phyloP scores from a whole-genome alignment of 2,113 vertebrate genomes.

The Mesocricetus auratus region DNA sequence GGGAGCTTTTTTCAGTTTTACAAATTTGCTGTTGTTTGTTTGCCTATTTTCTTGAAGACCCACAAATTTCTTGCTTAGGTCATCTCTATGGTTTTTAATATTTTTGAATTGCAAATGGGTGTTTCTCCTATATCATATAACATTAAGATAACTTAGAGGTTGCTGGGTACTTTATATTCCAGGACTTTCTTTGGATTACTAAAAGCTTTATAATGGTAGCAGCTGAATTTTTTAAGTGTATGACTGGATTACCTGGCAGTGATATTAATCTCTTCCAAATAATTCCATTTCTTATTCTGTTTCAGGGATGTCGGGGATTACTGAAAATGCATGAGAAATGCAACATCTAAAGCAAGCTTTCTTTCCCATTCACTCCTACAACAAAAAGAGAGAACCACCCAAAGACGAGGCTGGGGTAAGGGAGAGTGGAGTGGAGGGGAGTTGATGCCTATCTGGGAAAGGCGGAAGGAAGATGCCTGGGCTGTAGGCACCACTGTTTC shows the following conservation, averaged over 20 bases:
- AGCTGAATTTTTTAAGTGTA: background rate
- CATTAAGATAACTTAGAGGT: background rate
- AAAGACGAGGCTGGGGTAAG: background rate
- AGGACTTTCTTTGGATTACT: constrained; percentile 21
- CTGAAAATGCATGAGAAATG: constrained; percentile 10
- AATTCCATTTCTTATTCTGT: background rate
- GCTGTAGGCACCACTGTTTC: background rate
- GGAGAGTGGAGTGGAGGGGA: background rate
- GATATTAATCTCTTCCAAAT: constrained; percentile 21
- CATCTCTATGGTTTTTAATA: background rate
- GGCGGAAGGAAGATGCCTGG: background rate
- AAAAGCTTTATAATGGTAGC: background rate
- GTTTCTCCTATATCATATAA: background rate
- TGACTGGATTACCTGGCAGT: background rate
- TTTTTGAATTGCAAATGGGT: constrained; percentile 7
- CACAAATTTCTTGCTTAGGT: background rate
- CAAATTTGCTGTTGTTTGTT: background rate
- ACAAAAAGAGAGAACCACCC: background rate
- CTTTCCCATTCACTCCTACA: background rate
- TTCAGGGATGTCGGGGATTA: background rate
- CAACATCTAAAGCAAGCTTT: background rate
- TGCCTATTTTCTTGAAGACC: background rate
- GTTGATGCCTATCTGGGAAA: background rate
- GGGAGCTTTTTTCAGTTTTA: background rate
- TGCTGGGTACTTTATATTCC: background rate